Percentiles rank a stretch among this genome's conserved stretches.
Conservation (phyloP, 2,888 invertebrate species). For the Seira musarum region DNA sequence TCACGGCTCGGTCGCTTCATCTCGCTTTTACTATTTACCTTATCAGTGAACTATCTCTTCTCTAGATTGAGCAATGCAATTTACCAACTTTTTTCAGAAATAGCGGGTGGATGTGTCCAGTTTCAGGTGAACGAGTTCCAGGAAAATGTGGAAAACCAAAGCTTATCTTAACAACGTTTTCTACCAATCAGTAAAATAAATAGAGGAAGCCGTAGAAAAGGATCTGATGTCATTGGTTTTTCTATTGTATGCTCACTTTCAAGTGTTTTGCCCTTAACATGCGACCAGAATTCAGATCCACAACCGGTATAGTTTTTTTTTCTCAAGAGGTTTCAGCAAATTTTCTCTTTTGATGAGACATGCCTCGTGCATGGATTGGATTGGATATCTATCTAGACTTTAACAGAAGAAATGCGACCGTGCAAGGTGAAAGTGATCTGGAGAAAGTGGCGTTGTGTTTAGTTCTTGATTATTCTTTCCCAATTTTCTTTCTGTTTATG, state of each 20-base stretch:
- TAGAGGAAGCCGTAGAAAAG: constrained; percentile 36
- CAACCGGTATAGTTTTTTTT: constrained; percentile 26
- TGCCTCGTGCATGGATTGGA: too few species aligned
- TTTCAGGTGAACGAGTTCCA: constrained; percentile 33
- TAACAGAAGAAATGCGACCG: constrained; percentile 4
- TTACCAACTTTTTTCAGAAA: too few species aligned
- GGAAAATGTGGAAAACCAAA: not conserved
- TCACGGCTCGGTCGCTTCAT: too few species aligned
- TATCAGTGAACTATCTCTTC: constrained; percentile 32
- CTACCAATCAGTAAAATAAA: constrained; percentile 56
- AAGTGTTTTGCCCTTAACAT: constrained; percentile 29
- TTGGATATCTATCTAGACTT: constrained; percentile 40
- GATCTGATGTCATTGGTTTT: too few species aligned
- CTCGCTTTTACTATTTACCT: too few species aligned
- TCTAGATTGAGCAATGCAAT: constrained; percentile 23
- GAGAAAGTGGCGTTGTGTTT: constrained; percentile 27
- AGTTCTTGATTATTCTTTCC: constrained; percentile 53
- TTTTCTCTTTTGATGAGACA: not conserved
- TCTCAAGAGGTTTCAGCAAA: constrained; percentile 13
- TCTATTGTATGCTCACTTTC: constrained; percentile 41
- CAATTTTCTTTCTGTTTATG: constrained; percentile 46
- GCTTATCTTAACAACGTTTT: too few species aligned
- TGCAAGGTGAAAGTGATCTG: constrained; percentile 38
- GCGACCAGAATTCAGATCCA: constrained; percentile 11
- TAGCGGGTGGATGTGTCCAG: constrained; percentile 32